Base-by-base conservation (phyloP, 2,113 vertebrate species). In the Drymodes brunneopygia region DNA sequence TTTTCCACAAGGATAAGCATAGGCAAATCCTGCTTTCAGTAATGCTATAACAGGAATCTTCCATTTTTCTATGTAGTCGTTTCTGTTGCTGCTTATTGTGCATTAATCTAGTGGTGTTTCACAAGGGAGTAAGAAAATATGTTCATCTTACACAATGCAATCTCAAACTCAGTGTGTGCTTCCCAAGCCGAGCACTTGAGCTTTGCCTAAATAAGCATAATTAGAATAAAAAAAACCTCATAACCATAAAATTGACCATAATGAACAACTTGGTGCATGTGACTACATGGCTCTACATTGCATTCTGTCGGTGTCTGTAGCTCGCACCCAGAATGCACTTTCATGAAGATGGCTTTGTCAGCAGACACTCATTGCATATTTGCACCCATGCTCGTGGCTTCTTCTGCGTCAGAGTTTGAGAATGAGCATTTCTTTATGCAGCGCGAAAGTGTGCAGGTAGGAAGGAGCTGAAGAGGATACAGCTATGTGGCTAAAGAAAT, bases 351-450 rank as follows among this genome's bases (percentile, higher is more conserved):
- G 74, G 27, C 48, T 75, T 69, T 81, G 57, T 92, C 92, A 87
- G 57, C 56, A 70, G 61, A 35, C 31, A 4, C 42, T 44, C 57
- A 0, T 2, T 27, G 33, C 16, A 15, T 64, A 51, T 31, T 53
- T n/a, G 11, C 2, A 0, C 50, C 17, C 9, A 25, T 12, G 23
- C 42, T 77, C 0, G 0, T 65, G 50, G 10, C 23, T 31, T 48
- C 21, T 60, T 36, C 44, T 38, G 25, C 2, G 1, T 15, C 36
- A 20, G 33, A 20, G 31, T 65, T 21, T 75, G 65, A 66, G 70
- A 85, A 45, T 0, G 6, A 84, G 29, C 10, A 6, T 70, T 80
- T 72, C 31, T 75, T 79, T 45, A 3, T 9, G 29, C 7, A 10
- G 23, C 6, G 12, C n/a, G 28, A 40, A 73, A 78, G 16, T 2